Evolutionary conservation across 2,888 invertebrate species (phyloP).

Genomic region (Myopa tessellatipennis): DNA sequence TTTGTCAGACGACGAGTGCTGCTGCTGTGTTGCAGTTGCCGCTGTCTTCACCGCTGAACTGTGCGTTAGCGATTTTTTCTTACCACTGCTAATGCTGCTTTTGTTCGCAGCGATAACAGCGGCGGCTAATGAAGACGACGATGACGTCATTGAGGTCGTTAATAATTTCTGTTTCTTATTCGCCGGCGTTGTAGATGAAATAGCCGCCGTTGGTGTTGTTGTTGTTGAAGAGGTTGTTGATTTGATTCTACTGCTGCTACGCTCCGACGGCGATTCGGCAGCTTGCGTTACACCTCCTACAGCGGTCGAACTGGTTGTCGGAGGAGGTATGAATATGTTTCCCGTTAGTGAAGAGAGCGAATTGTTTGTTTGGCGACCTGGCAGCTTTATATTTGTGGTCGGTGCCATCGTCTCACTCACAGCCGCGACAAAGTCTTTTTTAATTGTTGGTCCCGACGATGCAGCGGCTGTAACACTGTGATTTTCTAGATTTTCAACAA

Average conservation of each 20-base stretch:
- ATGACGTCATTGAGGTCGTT: conserved; percentile 38
- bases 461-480: not conserved
- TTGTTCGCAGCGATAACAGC: conserved; percentile 37
- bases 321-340: conserved; percentile 79
- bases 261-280: not conserved
- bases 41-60: conserved; percentile 38
- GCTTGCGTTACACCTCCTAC: conserved; percentile 23
- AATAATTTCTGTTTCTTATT: conserved; percentile 36
- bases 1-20: conserved; percentile 54
- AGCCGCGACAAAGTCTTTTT: conserved; percentile 1
- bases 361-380: conserved; percentile 87
- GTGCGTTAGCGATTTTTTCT: conserved; percentile 43
- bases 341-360: conserved; percentile 86
- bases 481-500: conserved; percentile 28
- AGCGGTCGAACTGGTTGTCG: conserved; percentile 31
- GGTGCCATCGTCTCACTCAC: conserved; percentile 63
- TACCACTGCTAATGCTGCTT: conserved; percentile 35
- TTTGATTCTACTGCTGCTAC: conserved; percentile 9
- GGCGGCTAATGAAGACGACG: conserved; percentile 39
- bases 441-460: conserved; percentile 21
- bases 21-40: conserved; percentile 29
- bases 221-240: conserved; percentile 17
- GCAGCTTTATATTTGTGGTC: conserved; percentile 66
- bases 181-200: conserved; percentile 16
- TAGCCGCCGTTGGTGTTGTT: conserved; percentile 2